Evolutionary conservation across 2,888 invertebrate genomes (phyloP).

Genomic region (Barypeithes pellucidus): DNA sequence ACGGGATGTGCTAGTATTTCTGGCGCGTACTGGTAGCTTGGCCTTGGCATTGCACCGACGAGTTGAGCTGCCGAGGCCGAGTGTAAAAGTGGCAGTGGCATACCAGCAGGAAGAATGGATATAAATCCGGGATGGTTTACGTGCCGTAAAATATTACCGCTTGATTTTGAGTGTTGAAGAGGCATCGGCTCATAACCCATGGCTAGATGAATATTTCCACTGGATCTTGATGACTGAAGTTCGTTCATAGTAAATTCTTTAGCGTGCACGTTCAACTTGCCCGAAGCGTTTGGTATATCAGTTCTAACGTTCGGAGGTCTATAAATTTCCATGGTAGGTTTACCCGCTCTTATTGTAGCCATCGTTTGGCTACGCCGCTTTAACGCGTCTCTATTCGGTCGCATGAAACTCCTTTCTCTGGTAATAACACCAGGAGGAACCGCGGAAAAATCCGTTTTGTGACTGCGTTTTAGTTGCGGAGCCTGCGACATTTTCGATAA

Average conservation of each 20-base stretch:
- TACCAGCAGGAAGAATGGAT: constrained; percentile 61
- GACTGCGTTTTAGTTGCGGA: constrained; percentile 65
- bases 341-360: constrained; percentile 76
- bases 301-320: constrained; percentile 81
- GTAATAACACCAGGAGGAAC: constrained; percentile 68
- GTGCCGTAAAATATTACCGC: constrained; percentile 81
- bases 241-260: constrained; percentile 91
- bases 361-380: constrained; percentile 85
- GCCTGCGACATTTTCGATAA: constrained; percentile 59
- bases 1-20: constrained; percentile 62
- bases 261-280: constrained; percentile 88
- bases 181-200: constrained; percentile 64
- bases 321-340: constrained; percentile 91
- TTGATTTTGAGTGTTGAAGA: constrained; percentile 72
- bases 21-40: constrained; percentile 72
- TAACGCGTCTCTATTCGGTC: constrained; percentile 72
- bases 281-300: constrained; percentile 64
- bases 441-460: constrained; percentile 73
- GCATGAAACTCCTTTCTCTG: constrained; percentile 81
- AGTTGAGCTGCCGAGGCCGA: constrained; percentile 79
- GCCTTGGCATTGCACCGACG: constrained; percentile 75
- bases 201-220: constrained; percentile 65
- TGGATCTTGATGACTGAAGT: constrained; percentile 69
- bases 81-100: constrained; percentile 71
- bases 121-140: constrained; percentile 63